phyloP scores from a whole-genome alignment of 2,797 vertebrate genomes.

The Phoxinus dragarum region DNA sequence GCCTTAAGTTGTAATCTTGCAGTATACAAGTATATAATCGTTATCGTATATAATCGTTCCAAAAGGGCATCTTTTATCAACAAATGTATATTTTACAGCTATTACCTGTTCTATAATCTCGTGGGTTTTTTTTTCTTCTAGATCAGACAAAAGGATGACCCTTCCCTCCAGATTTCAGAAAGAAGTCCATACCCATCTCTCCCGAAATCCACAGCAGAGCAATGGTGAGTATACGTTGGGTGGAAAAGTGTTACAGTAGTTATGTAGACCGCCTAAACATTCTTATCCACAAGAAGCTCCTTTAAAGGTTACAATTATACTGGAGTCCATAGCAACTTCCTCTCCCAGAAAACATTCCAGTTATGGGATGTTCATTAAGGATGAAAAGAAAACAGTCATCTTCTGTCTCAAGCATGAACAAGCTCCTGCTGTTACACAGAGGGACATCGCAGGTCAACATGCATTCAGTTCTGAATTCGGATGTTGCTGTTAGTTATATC shows the following conservation, averaged over 20 bases:
- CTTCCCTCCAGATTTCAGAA: conserved; percentile 87
- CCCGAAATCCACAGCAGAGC: conserved; percentile 79
- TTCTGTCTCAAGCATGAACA: conserved; percentile 15
- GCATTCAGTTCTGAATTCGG: background rate
- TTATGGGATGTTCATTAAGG: conserved; percentile 46
- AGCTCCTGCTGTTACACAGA: conserved; percentile 31
- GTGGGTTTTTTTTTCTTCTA: conserved; percentile 56
- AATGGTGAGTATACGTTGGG: conserved; percentile 74
- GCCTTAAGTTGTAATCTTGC: background rate
- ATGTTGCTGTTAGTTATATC: conserved; percentile 13
- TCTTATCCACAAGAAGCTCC: conserved; percentile 13
- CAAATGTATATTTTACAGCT: background rate
- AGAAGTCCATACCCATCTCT: conserved; percentile 84
- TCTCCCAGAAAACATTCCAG: conserved; percentile 35
- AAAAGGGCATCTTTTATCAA: background rate
- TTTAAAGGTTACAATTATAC: conserved; percentile 43
- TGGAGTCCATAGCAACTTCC: conserved; percentile 10
- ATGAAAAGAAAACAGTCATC: conserved; percentile 37
- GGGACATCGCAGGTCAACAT: conserved; percentile 1
- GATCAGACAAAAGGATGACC: conserved; percentile 80
- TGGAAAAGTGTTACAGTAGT: background rate
- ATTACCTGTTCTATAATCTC: conserved; percentile 30
- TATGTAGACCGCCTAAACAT: background rate
- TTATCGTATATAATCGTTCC: too few relatives aligned
- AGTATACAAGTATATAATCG: background rate